These are phyloP conservation scores for Neoascia interrupta DNA, from an alignment of 2,888 invertebrate species.

Conservation along the genomic window DNA sequence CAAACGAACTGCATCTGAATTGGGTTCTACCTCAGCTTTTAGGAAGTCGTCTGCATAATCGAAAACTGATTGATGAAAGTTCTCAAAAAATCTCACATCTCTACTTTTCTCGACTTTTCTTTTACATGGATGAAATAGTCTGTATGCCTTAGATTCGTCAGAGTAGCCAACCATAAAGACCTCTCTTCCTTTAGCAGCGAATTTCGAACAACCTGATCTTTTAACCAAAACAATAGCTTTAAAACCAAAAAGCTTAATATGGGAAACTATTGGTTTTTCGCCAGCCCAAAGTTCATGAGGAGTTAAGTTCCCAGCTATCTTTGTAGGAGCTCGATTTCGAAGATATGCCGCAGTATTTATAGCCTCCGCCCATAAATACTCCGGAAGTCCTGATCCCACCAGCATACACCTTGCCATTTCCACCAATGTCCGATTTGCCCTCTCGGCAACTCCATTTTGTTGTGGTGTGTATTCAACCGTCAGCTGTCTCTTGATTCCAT, in stretches of 20 bases:
- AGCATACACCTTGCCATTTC: conserved; percentile 72
- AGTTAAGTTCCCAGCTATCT: neutral
- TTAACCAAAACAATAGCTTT: too few species aligned
- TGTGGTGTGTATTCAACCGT: conserved; percentile 64
- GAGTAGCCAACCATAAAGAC: too few species aligned
- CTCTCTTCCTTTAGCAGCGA: conserved; percentile 26
- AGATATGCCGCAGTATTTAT: conserved; percentile 68
- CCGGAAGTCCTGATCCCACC: conserved; percentile 63
- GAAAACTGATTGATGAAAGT: too few species aligned
- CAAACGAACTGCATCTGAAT: too few species aligned
- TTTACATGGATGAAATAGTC: conserved; percentile 14
- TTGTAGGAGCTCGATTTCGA: conserved; percentile 33
- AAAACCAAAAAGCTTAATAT: too few species aligned
- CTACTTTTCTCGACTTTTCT: conserved; percentile 3
- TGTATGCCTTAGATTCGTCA: conserved; percentile 42
- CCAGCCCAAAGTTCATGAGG: conserved; percentile 23
- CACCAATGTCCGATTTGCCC: conserved; percentile 70
- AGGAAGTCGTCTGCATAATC: too few species aligned
- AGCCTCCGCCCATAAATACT: conserved; percentile 74
- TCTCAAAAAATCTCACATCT: conserved; percentile 17
- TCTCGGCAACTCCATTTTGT: conserved; percentile 71
- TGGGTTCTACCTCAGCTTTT: too few species aligned
- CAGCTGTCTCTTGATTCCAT: conserved; percentile 12
- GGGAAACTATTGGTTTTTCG: too few species aligned
- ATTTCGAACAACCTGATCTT: conserved; percentile 9